Conservation (phyloP, 2,797 vertebrate species). For the Coccyzus lansbergi region DNA sequence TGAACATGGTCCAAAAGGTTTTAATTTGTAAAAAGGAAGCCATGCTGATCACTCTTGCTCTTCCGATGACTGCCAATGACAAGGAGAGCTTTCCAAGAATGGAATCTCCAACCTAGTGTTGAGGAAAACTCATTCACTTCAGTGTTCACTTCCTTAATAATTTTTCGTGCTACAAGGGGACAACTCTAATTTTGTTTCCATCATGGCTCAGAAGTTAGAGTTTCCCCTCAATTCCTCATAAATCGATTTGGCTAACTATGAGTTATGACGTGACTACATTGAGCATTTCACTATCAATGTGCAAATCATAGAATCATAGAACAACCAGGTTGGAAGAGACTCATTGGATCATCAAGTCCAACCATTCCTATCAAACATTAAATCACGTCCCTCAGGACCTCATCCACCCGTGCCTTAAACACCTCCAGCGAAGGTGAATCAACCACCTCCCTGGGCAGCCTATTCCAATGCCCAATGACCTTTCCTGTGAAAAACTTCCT, state of each 20-base stretch:
- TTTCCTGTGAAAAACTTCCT: too few relatives aligned
- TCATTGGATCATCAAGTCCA: too few relatives aligned
- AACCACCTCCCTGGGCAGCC: too few relatives aligned
- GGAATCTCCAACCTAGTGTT: not conserved
- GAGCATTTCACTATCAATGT: not conserved
- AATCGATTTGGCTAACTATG: not conserved
- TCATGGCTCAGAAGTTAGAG: not conserved
- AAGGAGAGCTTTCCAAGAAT: not conserved
- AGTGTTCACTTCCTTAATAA: not conserved
- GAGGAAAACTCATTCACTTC: not conserved
- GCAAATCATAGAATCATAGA: too few relatives aligned
- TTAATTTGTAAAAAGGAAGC: not conserved
- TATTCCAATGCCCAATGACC: too few relatives aligned
- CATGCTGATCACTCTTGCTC: not conserved
- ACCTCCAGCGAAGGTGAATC: too few relatives aligned
- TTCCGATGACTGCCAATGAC: not conserved
- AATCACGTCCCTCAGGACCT: too few relatives aligned
- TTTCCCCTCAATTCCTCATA: not conserved
- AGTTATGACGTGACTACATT: not conserved
- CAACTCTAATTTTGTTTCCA: not conserved
- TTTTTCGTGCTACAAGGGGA: not conserved
- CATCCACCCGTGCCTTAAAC: too few relatives aligned
- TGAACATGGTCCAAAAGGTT: accelerated
- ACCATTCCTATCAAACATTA: too few relatives aligned
- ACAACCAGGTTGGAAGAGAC: too few relatives aligned